Evolutionary conservation across 2,113 vertebrate species (phyloP).

Genomic region (Sinocyclocheilus grahami): DNA sequence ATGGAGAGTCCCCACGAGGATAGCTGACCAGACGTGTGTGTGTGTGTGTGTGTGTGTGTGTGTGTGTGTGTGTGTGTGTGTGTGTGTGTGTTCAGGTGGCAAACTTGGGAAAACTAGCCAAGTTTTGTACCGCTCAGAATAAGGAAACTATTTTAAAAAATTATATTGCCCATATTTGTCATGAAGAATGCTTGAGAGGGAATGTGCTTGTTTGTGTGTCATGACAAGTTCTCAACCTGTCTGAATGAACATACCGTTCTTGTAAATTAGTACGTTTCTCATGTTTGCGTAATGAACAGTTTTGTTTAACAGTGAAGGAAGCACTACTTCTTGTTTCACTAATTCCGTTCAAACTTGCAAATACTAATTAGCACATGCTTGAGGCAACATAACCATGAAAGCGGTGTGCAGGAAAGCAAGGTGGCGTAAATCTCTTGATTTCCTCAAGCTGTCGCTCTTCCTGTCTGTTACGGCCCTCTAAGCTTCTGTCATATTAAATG

Average conservation of each 20-base stretch:
- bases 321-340: background rate
- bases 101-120: too few species aligned
- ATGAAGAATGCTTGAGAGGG: too few species aligned
- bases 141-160: too few species aligned
- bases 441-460: background rate
- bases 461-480: background rate
- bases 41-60: too few species aligned
- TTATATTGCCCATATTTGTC: too few species aligned
- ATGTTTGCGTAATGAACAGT: background rate
- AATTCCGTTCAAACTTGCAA: background rate
- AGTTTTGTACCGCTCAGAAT: too few species aligned
- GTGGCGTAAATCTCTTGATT: background rate
- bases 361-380: conserved; percentile 18
- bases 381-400: background rate
- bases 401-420: background rate
- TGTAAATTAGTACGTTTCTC: background rate
- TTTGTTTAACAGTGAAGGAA: background rate
- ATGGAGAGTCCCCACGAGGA: too few species aligned
- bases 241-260: background rate
- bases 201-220: too few species aligned
- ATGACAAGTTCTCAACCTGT: conserved; percentile 5
- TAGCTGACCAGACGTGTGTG: too few species aligned
- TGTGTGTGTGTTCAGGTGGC: too few species aligned
- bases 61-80: too few species aligned
- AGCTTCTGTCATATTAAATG: background rate